Evolutionary conservation across 2,797 vertebrate species (phyloP), one percentile per base, ranked within the genome.

Genomic region (Eulemur coronatus): DNA sequence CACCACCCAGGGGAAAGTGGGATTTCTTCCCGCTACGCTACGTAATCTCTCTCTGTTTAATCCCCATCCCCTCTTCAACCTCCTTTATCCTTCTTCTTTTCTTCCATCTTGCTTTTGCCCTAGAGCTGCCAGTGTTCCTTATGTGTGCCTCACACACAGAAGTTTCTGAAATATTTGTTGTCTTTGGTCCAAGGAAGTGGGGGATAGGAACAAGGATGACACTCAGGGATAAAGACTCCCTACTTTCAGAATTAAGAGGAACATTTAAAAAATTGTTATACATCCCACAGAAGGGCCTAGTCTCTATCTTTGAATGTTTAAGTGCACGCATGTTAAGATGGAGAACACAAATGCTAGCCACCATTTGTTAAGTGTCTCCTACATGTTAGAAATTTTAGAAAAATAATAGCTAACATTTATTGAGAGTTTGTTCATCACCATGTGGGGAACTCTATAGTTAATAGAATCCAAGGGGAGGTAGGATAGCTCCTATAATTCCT

Each of bases 151-250:
- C 84, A 48, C 22, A 46, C 13, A 72, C 9, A 95, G 46, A 89
- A 55, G 18, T 95, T 94, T 79, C 55, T 81, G 43, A 70, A 88
- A 50, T 72, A 86, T n/a, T 55, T 52, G 41, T 43, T 46, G 33
- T 14, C 78, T 94, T 93, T n/a, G 20, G 46, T 55, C 7, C 13
- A 87, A 95, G 24, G 24, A 67, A 5, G 9, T 50, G 1, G 73
- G n/a, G 5, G 46, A 72, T 52, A 96, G 22, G 17, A 89, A 70
- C 6, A 43, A 1, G 13, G 7, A 22, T 78, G 24, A 81, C 52
- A 50, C 14, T 57, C 35, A 52, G 10, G 7, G 7, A 41, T 55
- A 65, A 65, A 43, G 14, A 73, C n/a, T 33, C 30, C 26, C 12
- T 48, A n/a, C 13, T 46, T 13, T 72, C 24, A 88, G 8, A 72